Percentiles rank a stretch among this genome's conserved stretches.
These are phyloP conservation scores for Pedionomus torquatus DNA, from an alignment of 2,113 vertebrate genomes.

Conservation along the genomic window DNA sequence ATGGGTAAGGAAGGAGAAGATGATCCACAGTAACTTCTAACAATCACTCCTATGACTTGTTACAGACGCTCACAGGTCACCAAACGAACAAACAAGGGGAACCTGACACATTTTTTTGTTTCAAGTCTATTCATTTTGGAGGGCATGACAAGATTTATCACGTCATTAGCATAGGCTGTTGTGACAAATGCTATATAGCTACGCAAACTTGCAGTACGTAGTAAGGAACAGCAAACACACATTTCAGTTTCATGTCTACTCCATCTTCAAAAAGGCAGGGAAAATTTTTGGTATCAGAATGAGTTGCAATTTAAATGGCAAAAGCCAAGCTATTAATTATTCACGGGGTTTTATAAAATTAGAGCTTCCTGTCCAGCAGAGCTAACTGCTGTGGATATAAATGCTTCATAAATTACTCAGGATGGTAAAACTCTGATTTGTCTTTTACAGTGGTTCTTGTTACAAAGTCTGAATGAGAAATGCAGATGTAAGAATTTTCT, in stretches of 20 bases:
- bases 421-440: constrained; percentile 41
- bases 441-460: not conserved
- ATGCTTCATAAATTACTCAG: constrained; percentile 48
- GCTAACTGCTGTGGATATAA: constrained; percentile 32
- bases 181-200: not conserved
- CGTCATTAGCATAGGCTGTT: accelerated
- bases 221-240: not conserved
- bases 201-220: not conserved
- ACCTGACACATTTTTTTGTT: not conserved
- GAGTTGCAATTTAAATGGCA: not conserved
- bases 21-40: not conserved
- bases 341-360: not conserved
- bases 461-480: not conserved
- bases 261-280: not conserved
- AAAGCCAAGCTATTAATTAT: constrained; percentile 24
- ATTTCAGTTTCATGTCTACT: accelerated
- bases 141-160: not conserved
- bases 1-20: not conserved
- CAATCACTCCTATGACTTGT: not conserved
- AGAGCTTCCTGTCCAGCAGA: constrained; percentile 27
- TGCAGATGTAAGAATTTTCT: not conserved
- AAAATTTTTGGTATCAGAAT: not conserved
- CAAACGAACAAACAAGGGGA: not conserved
- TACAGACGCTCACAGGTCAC: not conserved
- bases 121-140: not conserved